phyloP scores from a whole-genome alignment of 2,113 vertebrate genomes.

The Petrocephalus microphthalmus region DNA sequence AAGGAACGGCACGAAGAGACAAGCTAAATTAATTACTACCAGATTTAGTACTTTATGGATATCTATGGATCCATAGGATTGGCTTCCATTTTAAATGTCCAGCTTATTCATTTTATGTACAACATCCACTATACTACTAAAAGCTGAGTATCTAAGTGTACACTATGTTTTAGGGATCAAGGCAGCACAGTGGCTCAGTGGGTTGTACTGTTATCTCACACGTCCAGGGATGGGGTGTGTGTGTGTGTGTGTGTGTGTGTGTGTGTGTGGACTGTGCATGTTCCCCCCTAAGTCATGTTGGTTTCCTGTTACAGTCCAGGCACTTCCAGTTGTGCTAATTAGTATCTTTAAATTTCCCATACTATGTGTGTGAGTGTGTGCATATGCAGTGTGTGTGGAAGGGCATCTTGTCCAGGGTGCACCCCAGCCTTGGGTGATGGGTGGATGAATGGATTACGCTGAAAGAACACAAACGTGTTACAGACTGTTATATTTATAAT shows the following conservation, averaged over 20 bases:
- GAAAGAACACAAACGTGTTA: not conserved
- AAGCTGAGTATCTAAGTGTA: not conserved
- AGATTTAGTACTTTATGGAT: not conserved
- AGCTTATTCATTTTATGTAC: not conserved
- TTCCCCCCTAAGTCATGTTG: not conserved
- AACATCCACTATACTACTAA: not conserved
- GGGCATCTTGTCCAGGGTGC: not conserved
- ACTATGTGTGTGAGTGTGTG: not conserved
- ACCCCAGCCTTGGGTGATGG: not conserved
- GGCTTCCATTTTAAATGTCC: not conserved
- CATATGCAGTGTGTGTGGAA: not conserved
- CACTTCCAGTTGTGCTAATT: not conserved
- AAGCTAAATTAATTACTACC: constrained; percentile 4
- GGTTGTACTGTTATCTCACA: not conserved
- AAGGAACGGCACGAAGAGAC: not conserved
- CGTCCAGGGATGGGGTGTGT: not conserved
- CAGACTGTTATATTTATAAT: not conserved
- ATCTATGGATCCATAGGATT: not conserved
- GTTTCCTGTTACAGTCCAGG: not conserved
- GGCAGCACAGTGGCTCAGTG: not conserved
- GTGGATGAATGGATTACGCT: not conserved
- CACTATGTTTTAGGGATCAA: not conserved
- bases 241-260: not conserved
- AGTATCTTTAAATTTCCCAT: not conserved
- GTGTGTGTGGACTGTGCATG: not conserved